A percentile compares a stretch with the other conserved stretches of the same genome.
Evolutionary conservation across 2,888 invertebrate species (phyloP).

Genomic region (Urechis unicinctus): DNA sequence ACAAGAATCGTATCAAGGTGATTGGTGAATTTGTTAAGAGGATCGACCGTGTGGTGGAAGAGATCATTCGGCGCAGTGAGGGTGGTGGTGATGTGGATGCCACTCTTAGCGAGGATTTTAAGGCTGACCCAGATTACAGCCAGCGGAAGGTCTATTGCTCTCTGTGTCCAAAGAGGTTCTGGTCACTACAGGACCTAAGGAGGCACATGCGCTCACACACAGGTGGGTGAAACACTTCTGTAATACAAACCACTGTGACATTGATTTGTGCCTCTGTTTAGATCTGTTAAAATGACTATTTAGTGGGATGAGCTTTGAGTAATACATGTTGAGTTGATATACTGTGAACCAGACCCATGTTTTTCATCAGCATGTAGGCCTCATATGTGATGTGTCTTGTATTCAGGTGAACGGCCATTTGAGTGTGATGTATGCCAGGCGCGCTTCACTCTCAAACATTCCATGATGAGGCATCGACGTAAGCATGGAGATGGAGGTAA

Average conservation of each 20-base stretch:
- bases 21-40: conserved; percentile 32
- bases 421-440: conserved; percentile 83
- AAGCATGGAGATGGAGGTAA: conserved; percentile 71
- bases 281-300: not conserved
- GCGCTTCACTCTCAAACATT: conserved; percentile 86
- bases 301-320: too few relatives aligned
- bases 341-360: too few relatives aligned
- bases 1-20: conserved; percentile 40
- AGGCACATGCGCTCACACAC: conserved; percentile 87
- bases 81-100: not conserved
- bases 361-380: not conserved
- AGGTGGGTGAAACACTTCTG: conserved; percentile 25
- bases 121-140: conserved; percentile 13
- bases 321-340: not conserved
- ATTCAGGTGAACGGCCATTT: conserved; percentile 69
- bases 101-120: not conserved
- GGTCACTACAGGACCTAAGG: conserved; percentile 88
- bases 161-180: conserved; percentile 86
- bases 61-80: too few relatives aligned
- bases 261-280: not conserved
- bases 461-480: conserved; percentile 87
- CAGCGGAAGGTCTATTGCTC: conserved; percentile 58
- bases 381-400: conserved; percentile 1
- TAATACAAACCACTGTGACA: not conserved
- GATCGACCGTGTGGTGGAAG: conserved; percentile 36